phyloP scores from a whole-genome alignment of 2,113 vertebrate species.

The Muntiacus muntjak region DNA sequence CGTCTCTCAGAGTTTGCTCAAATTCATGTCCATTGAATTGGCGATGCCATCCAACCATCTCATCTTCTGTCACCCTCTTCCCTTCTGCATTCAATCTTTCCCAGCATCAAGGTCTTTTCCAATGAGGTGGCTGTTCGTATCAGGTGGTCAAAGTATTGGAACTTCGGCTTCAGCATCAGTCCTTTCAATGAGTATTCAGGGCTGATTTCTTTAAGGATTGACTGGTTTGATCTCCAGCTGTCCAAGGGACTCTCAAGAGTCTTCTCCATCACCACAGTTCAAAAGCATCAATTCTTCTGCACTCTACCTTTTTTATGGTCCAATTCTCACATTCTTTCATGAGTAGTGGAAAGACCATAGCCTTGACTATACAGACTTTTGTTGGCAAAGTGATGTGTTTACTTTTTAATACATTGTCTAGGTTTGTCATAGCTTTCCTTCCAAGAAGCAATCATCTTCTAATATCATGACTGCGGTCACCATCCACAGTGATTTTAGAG shows the following conservation, averaged over 20 bases:
- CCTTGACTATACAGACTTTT: not conserved
- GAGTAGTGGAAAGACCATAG: not conserved
- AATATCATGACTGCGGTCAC: not conserved
- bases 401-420: not conserved
- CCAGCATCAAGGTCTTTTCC: not conserved
- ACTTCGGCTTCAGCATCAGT: not conserved
- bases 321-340: not conserved
- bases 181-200: not conserved
- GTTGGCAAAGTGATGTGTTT: not conserved
- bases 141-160: not conserved
- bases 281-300: not conserved
- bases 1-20: not conserved
- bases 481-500: not conserved
- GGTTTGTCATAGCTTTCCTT: not conserved
- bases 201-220: not conserved
- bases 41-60: not conserved
- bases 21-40: not conserved
- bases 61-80: not conserved
- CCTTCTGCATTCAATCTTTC: not conserved
- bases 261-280: not conserved
- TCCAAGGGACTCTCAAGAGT: not conserved
- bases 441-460: not conserved
- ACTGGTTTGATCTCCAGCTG: not conserved
- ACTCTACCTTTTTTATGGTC: not conserved
- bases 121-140: not conserved